Evolutionary conservation across 2,113 vertebrate species (phyloP), one percentile per base, ranked within the genome.

Genomic region (Hippocampus zosterae): DNA sequence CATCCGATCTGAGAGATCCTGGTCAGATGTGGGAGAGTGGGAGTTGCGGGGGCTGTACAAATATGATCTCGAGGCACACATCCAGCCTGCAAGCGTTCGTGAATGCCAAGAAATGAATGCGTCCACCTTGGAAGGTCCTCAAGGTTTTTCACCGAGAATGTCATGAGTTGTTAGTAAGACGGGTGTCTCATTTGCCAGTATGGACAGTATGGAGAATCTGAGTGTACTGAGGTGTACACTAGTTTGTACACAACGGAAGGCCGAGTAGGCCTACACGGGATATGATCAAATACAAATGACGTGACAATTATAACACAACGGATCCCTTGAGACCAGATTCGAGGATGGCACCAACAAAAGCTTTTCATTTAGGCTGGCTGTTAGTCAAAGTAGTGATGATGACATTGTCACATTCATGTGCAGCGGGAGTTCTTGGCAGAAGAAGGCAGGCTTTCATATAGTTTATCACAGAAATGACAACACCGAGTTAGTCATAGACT

Each of bases 1-100:
- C 82, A 83, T 89, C 88, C 81, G 81, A 89, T 85, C 80, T 69
- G 73, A 83, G 76, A 88, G 82, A 80, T 83, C 80, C 80, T 75
- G 80, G 74, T 89, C 85, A 86, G 85, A 90, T 86, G 81, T 83
- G 78, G 81, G 77, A 76, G 72, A 79, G 88, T 81, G 84, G 82
- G 84, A 88, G 82, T 85, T 80, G 84, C 81, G 85, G 80, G 79
- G 84, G 81, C 81, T 44, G 69, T 75, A 85, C 83, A 87, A 89
- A 90, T 87, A 84, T 80, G 85, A 91, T 88, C 87, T 73, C 68
- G 74, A 86, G 85, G 81, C 42, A 71, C 74, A n/a, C 21, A 75
- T 81, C 75, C 80, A 82, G 84, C 78, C 87, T 86, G 76, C 42
- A 1, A 78, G 76, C 67, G 6, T 70, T 86, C 64, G 69, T 71